phyloP scores from a whole-genome alignment of 2,113 vertebrate genomes.

The Halcyon malimbica region DNA sequence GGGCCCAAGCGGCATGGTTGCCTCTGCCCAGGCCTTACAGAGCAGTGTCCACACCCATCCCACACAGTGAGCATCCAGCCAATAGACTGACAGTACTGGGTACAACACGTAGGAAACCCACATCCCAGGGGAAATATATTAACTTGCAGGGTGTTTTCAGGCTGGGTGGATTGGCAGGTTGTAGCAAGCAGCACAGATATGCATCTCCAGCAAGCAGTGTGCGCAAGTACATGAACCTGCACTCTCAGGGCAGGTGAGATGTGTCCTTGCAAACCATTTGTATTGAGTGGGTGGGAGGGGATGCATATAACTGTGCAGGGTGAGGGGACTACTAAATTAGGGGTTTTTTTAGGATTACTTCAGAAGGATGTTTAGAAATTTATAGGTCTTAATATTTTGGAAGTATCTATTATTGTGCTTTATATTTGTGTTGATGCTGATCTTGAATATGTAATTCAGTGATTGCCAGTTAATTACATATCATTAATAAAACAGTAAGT shows the following conservation, averaged over 20 bases:
- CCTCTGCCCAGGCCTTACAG: background rate
- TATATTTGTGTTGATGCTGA: background rate
- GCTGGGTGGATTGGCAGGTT: background rate
- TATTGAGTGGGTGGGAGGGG: background rate
- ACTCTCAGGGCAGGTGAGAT: background rate
- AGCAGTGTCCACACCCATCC: background rate
- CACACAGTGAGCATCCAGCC: accelerated
- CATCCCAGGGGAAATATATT: too few species aligned
- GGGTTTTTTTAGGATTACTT: background rate
- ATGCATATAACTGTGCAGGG: accelerated
- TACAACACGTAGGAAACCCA: accelerated
- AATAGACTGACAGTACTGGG: too few species aligned
- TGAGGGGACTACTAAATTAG: background rate
- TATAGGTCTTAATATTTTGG: background rate
- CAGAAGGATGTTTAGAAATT: background rate
- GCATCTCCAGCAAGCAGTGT: background rate
- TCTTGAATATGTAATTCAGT: background rate
- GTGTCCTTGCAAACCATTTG: background rate
- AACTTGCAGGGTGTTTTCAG: background rate
- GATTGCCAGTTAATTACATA: background rate
- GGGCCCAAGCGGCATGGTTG: accelerated
- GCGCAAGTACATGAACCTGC: background rate
- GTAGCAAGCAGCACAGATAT: accelerated
- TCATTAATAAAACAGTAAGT: background rate
- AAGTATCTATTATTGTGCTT: background rate